Percentiles rank a stretch among this genome's conserved stretches.
Evolutionary conservation across 2,797 vertebrate genomes (phyloP).

Genomic region (Rhynchotus rufescens): DNA sequence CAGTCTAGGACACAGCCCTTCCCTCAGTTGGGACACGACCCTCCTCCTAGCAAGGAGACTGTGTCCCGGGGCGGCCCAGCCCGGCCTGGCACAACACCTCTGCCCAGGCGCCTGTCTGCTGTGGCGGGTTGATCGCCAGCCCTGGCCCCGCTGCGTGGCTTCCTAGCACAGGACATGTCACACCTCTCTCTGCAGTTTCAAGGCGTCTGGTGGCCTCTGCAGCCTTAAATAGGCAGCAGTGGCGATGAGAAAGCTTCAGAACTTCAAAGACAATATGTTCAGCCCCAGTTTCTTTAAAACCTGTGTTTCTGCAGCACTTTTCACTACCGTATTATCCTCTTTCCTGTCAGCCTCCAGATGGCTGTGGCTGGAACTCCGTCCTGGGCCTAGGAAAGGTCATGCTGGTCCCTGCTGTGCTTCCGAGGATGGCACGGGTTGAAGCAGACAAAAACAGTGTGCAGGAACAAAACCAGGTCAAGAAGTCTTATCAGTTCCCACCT

Average conservation of each 20-base stretch:
- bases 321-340: background rate
- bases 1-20: background rate
- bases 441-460: background rate
- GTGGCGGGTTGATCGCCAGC: constrained; percentile 3
- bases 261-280: background rate
- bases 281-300: background rate
- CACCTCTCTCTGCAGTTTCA: background rate
- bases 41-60: background rate
- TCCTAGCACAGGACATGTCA: background rate
- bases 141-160: background rate
- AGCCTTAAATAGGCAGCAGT: background rate
- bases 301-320: background rate
- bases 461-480: background rate
- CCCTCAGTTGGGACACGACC: background rate
- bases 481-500: background rate
- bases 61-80: background rate
- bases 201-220: background rate
- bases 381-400: background rate
- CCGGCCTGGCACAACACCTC: background rate
- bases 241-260: background rate
- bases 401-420: fast-evolving
- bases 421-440: background rate
- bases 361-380: background rate
- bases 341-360: background rate
- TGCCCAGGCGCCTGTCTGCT: background rate